Evolutionary conservation across 2,888 invertebrate species (phyloP).

Genomic region (Pteria penguin): DNA sequence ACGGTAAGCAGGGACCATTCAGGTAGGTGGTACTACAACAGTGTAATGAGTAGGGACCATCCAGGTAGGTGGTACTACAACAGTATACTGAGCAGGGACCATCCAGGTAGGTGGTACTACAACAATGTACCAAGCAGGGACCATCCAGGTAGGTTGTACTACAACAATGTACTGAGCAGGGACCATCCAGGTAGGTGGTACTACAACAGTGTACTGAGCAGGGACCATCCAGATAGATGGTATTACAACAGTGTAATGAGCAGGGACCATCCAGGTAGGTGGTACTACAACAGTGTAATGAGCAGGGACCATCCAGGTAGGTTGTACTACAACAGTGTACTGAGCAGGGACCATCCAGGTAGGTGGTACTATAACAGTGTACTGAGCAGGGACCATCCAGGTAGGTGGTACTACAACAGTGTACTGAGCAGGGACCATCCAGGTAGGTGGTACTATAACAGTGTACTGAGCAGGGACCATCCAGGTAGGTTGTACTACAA

Average conservation of each 20-base stretch:
- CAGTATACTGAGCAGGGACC: slow-evolving; percentile 65
- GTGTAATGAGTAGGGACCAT: neutral
- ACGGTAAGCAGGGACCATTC: slow-evolving; percentile 58
- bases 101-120: slow-evolving; percentile 56
- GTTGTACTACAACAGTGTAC: neutral
- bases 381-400: neutral
- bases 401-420: slow-evolving; percentile 78
- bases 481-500: slow-evolving; percentile 55
- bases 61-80: slow-evolving; percentile 78
- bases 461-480: slow-evolving; percentile 63
- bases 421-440: slow-evolving; percentile 85
- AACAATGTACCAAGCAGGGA: too few species aligned
- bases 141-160: slow-evolving; percentile 77
- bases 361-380: neutral
- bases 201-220: neutral
- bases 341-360: neutral
- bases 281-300: neutral
- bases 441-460: slow-evolving; percentile 74
- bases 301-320: neutral
- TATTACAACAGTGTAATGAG: too few species aligned
- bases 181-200: slow-evolving; percentile 60
- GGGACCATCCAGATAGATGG: neutral
- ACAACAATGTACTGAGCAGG: slow-evolving; percentile 67
- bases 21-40: slow-evolving; percentile 54
- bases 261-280: too few species aligned